Evolutionary conservation across 2,113 vertebrate genomes (phyloP), one percentile per base, ranked within the genome.

Genomic region (Cairina moschata): DNA sequence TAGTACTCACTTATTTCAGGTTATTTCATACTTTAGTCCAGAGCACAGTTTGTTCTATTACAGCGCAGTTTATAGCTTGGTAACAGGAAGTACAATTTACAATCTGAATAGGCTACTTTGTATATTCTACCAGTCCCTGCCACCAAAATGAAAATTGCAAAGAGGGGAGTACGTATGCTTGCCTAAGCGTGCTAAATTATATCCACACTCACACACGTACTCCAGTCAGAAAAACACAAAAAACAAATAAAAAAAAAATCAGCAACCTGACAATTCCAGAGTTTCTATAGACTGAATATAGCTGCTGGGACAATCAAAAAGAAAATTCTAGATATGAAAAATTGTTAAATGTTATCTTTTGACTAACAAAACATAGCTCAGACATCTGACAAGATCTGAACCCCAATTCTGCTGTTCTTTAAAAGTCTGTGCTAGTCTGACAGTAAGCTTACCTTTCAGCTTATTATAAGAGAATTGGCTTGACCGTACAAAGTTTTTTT

Each of bases 121-220:
- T 32, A 6, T 17, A 22, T n/a, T 25, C 59, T 56, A 16, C 14
- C 36, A 54, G 13, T 4, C 46, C 16, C 23, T 44, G 21, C 20
- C n/a, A 12, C 5, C 2, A 28, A 28, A 9, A 59, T 13, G 6
- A 1, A 5, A 54, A 5, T 10, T 55, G 6, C 5, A 20, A n/a
- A 21, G 23, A 52, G 6, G 17, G 18, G 12, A 40, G 15, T 1
- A 3, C 5, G 14, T 7, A 23, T 8, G 18, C 31, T 16, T 40
- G 9, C 38, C 26, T 3, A 11, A 2, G 0, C 0, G 1, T 36
- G 29, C 21, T 34, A 38, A 58, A n/a, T 12, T 8, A 13, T 1
- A 25, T 2, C 7, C 40, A 50, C 28, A 22, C 38, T 11, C 46
- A 40, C 29, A 13, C 4, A 13, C 3, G 1, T 1, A 25, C 23